These are phyloP conservation scores for Eptesicus fuscus DNA, from an alignment of 2,113 vertebrate genomes.

Conservation along the genomic window DNA sequence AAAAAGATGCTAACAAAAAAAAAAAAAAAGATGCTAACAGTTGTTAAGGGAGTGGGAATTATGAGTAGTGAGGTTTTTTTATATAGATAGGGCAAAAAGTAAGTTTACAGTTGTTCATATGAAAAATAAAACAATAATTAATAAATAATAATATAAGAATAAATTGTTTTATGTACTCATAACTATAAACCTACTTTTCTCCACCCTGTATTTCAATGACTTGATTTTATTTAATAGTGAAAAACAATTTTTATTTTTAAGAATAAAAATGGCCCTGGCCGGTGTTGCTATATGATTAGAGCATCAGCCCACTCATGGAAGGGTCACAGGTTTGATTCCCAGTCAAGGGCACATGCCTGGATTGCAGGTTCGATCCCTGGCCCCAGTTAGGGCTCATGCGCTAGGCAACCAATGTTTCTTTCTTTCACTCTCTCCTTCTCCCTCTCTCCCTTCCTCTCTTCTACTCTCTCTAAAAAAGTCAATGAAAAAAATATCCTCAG, in stretches of 20 bases:
- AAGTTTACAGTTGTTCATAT: neutral
- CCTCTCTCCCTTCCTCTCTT: too few relatives aligned
- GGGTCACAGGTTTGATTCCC: too few relatives aligned
- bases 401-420: too few relatives aligned
- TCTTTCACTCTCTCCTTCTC: too few relatives aligned
- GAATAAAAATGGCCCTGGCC: neutral
- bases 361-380: too few relatives aligned
- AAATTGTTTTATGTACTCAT: neutral
- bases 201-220: neutral
- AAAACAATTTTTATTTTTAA: conserved; percentile 29
- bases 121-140: neutral
- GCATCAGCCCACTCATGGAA: too few relatives aligned
- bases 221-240: conserved; percentile 10
- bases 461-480: too few relatives aligned
- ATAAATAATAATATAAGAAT: neutral
- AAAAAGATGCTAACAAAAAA: neutral
- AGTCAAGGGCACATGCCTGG: too few relatives aligned
- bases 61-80: neutral
- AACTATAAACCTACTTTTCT: neutral
- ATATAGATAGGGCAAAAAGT: neutral
- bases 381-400: too few relatives aligned
- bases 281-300: too few relatives aligned
- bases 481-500: too few relatives aligned
- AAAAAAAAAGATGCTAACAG: neutral
- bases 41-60: neutral